phyloP scores from a whole-genome alignment of 2,888 invertebrate genomes.

The Tupiocoris notatus region DNA sequence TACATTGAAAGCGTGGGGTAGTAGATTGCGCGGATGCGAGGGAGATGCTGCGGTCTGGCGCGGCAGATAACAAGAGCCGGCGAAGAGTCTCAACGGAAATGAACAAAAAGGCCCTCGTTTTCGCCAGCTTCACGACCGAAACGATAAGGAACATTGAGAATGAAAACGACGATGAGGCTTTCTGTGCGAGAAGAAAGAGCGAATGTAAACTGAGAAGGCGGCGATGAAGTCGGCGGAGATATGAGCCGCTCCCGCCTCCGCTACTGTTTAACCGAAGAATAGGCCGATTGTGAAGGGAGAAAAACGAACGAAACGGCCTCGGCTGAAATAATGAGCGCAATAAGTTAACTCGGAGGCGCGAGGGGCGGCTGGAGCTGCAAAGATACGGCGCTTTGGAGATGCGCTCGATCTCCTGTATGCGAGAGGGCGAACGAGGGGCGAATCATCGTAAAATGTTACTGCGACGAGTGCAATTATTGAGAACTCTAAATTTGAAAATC shows the following conservation, averaged over 20 bases:
- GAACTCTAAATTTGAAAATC: no score
- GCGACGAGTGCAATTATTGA: no score
- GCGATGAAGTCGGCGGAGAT: conserved; percentile 25
- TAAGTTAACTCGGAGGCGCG: conserved; percentile 38
- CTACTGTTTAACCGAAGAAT: background rate
- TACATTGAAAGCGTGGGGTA: no score
- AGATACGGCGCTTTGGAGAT: background rate
- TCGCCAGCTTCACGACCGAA: background rate
- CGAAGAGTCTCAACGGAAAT: conserved; percentile 33
- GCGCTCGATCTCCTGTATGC: no score
- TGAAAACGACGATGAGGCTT: conserved; percentile 28
- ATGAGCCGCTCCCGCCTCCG: background rate
- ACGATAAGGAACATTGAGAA: conserved; percentile 20
- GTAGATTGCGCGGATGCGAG: no score
- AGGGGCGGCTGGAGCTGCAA: background rate
- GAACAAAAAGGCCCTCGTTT: conserved; percentile 40
- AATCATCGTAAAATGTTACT: no score
- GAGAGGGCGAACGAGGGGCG: background rate
- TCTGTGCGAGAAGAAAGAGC: background rate
- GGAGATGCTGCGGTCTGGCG: conserved; percentile 7
- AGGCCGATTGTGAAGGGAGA: conserved; percentile 6
- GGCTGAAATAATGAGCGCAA: conserved; percentile 45
- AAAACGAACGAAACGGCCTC: conserved; percentile 1
- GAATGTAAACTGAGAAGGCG: background rate
- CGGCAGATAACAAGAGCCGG: conserved; percentile 25